Percentiles rank a stretch among this genome's conserved stretches.
Evolutionary conservation across 2,113 vertebrate genomes (phyloP).

Genomic region (Caranx ignobilis): DNA sequence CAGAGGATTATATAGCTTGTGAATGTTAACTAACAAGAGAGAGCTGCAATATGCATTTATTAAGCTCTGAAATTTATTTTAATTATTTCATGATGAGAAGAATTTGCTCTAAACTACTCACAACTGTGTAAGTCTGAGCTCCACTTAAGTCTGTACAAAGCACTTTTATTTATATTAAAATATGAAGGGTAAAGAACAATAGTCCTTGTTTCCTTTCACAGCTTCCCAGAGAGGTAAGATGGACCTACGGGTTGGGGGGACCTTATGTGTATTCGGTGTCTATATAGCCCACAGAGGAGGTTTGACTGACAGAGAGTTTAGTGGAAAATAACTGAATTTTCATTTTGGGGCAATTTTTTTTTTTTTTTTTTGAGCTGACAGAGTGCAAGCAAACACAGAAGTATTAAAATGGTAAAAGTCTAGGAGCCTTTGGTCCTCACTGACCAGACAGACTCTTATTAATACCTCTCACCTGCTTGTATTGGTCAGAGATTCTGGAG

Average conservation of each 20-base stretch:
- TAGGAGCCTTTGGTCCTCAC: constrained; percentile 45
- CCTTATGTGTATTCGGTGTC: constrained; percentile 26
- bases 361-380: constrained; percentile 29
- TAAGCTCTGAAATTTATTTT: neutral
- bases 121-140: neutral
- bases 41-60: neutral
- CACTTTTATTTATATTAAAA: neutral
- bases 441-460: constrained; percentile 32
- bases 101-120: neutral
- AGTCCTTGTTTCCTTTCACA: neutral
- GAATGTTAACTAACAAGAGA: constrained; percentile 5
- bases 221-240: constrained; percentile 18
- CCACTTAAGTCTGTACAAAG: neutral
- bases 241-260: neutral
- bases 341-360: constrained; percentile 43
- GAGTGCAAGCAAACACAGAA: constrained; percentile 55
- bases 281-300: constrained; percentile 6
- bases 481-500: constrained; percentile 16
- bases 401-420: constrained; percentile 57
- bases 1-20: neutral
- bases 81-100: neutral
- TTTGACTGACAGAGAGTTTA: constrained; percentile 54
- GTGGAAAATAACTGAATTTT: constrained; percentile 54
- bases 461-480: constrained; percentile 18
- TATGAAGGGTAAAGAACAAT: neutral